These are phyloP conservation scores for Eristalis arbustorum DNA, from an alignment of 2,888 invertebrate species.

Conservation along the genomic window DNA sequence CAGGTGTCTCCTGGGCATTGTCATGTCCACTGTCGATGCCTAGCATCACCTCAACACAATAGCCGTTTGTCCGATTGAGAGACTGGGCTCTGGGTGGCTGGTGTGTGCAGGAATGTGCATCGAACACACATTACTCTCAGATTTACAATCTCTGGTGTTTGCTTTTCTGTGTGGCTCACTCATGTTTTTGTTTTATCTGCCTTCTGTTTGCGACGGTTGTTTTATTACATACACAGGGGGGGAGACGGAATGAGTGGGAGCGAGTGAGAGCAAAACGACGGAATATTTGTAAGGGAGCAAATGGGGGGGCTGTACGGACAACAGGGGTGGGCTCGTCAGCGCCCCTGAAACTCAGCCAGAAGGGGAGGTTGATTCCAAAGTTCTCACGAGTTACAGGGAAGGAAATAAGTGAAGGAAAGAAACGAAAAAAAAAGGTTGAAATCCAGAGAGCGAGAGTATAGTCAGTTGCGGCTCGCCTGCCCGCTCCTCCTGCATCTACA, in stretches of 20 bases:
- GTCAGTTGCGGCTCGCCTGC: neutral
- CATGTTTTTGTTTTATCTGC: conserved; percentile 50
- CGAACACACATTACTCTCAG: conserved; percentile 3
- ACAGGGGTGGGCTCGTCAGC: conserved; percentile 40
- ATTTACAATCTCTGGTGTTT: conserved; percentile 38
- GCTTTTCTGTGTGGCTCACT: conserved; percentile 40
- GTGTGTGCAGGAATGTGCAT: conserved; percentile 24
- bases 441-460: conserved; percentile 40
- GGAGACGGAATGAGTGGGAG: neutral
- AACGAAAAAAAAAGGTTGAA: neutral
- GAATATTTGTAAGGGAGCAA: neutral
- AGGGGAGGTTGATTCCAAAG: conserved; percentile 36
- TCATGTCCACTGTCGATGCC: neutral
- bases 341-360: conserved; percentile 51
- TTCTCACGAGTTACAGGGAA: conserved; percentile 22
- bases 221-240: neutral
- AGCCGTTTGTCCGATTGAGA: neutral
- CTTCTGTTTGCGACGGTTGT: conserved; percentile 2
- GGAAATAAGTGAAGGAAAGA: neutral
- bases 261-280: neutral
- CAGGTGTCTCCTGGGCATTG: conserved; percentile 49
- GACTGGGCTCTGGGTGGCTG: neutral
- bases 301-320: conserved; percentile 7
- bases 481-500: conserved; percentile 3
- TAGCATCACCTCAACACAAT: neutral